These are phyloP conservation scores for Heliothis peltigera DNA, from an alignment of 2,888 invertebrate species.

Conservation along the genomic window DNA sequence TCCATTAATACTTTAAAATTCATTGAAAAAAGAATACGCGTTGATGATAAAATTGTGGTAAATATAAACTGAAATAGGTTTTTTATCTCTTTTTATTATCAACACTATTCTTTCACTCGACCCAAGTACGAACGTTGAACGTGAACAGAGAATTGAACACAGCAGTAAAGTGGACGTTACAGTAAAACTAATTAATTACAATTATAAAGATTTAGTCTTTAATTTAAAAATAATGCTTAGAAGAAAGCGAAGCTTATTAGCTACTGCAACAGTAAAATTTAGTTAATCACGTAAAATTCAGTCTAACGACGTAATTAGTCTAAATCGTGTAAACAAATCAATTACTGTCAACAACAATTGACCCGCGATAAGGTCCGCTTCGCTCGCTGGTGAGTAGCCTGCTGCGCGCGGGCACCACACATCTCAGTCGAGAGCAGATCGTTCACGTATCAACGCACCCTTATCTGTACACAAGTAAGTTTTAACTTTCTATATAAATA, in stretches of 20 bases:
- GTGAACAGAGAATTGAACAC: conserved; percentile 35
- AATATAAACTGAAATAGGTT: conserved; percentile 54
- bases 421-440: conserved; percentile 55
- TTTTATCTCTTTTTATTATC: conserved; percentile 56
- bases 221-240: neutral
- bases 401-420: conserved; percentile 24
- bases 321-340: conserved; percentile 24
- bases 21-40: conserved; percentile 26
- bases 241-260: neutral
- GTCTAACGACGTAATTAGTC: conserved; percentile 14
- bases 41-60: conserved; percentile 18
- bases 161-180: conserved; percentile 45
- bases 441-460: conserved; percentile 61
- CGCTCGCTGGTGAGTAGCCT: conserved; percentile 12
- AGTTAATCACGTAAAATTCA: conserved; percentile 16
- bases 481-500: conserved; percentile 14
- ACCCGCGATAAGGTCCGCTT: conserved; percentile 50
- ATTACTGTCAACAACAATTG: conserved; percentile 41
- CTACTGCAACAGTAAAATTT: neutral
- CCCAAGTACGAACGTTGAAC: conserved; percentile 34
- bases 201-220: neutral
- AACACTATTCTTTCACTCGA: conserved; percentile 51
- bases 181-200: neutral
- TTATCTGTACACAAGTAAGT: conserved; percentile 69
- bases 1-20: neutral